Percentiles rank a stretch among this genome's conserved stretches.
Evolutionary conservation across 2,888 invertebrate genomes (phyloP).

Genomic region (Nomada hirtipes): DNA sequence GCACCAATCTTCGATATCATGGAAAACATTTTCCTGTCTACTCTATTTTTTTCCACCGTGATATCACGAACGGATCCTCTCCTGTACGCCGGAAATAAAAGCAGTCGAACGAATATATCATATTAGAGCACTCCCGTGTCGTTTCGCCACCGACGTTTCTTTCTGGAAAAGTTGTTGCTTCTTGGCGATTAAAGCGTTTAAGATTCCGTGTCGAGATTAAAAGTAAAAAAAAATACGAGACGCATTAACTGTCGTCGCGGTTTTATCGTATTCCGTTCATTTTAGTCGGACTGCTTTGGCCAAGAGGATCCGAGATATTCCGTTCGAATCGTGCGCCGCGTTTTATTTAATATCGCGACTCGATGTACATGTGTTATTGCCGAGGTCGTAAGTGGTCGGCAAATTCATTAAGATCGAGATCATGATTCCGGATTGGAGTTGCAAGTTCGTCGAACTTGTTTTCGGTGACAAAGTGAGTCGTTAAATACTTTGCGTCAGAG

Average conservation of each 20-base stretch:
- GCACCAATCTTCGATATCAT: neutral
- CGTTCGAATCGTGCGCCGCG: neutral
- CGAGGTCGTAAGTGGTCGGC: too few species aligned
- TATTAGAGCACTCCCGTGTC: slow-evolving; percentile 25
- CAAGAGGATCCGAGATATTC: neutral
- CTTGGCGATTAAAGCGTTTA: slow-evolving; percentile 24
- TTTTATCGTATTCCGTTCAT: slow-evolving; percentile 18
- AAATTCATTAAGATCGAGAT: slow-evolving; percentile 1
- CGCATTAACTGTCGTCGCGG: slow-evolving; percentile 45
- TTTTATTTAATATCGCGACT: slow-evolving; percentile 9
- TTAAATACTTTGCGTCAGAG: too few species aligned
- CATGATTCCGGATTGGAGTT: neutral
- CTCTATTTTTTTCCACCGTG: neutral
- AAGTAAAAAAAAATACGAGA: slow-evolving; percentile 18
- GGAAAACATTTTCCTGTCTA: neutral
- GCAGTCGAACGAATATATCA: slow-evolving; percentile 42
- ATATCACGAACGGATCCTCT: neutral
- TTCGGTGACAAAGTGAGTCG: neutral
- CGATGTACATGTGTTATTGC: neutral
- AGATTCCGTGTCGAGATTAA: slow-evolving; percentile 37
- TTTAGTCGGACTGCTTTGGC: neutral
- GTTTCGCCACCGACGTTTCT: slow-evolving; percentile 21
- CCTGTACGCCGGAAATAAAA: slow-evolving; percentile 25
- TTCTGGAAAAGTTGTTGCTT: slow-evolving; percentile 10
- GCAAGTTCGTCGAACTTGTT: neutral